phyloP scores from a whole-genome alignment of 2,113 vertebrate genomes.

The Isurus oxyrinchus region DNA sequence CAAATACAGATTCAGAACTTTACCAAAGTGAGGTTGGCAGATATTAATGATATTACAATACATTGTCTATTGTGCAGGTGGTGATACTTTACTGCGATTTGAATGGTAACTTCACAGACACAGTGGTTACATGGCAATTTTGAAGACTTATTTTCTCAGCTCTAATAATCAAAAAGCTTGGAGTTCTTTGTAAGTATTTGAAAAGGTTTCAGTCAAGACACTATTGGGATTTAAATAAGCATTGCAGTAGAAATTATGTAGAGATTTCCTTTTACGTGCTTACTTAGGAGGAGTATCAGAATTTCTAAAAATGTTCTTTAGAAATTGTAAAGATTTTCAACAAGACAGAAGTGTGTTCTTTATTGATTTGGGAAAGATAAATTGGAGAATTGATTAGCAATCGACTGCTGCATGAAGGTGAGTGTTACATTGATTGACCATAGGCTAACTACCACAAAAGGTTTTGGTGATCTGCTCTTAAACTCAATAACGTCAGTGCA shows the following conservation, averaged over 20 bases:
- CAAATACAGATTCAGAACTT: not conserved
- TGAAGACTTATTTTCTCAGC: slow-evolving; percentile 8
- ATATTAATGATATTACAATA: not conserved
- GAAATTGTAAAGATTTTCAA: not conserved
- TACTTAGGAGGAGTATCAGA: not conserved
- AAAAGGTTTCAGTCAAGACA: not conserved
- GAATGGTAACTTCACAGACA: not conserved
- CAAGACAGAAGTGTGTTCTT: not conserved
- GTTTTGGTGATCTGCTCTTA: not conserved
- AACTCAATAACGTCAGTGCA: too few species aligned
- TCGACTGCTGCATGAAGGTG: not conserved
- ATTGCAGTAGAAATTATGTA: not conserved
- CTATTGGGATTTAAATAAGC: not conserved
- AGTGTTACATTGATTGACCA: not conserved
- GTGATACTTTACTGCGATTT: slow-evolving; percentile 15
- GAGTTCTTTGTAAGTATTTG: not conserved
- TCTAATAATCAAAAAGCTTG: not conserved
- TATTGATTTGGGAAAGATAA: not conserved
- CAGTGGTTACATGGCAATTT: not conserved
- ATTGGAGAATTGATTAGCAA: not conserved
- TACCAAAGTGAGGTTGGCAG: not conserved
- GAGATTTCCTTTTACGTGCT: not conserved
- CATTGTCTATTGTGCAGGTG: not conserved
- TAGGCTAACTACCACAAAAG: not conserved
- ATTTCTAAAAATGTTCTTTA: not conserved